Conservation (phyloP, 2,888 invertebrate genomes). For the Julus scandinavius region DNA sequence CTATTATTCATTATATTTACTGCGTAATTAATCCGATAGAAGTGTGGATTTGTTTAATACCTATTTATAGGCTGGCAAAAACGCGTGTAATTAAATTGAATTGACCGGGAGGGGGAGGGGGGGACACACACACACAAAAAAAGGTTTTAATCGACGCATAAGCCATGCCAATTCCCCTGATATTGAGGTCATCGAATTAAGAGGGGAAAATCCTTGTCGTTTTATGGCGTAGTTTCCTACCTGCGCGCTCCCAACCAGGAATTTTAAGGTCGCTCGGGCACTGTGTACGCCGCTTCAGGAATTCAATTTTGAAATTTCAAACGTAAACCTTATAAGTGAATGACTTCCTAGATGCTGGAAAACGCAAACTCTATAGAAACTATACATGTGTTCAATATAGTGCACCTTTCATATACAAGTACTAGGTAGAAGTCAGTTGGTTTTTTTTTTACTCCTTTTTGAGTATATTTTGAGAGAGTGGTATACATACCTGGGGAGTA, state of each 20-base stretch:
- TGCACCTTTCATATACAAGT: too few relatives aligned
- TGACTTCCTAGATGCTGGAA: constrained; percentile 6
- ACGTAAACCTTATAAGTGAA: not conserved
- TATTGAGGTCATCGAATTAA: constrained; percentile 2
- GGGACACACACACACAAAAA: not conserved
- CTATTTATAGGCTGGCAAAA: not conserved
- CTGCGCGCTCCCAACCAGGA: not conserved
- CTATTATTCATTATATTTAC: not conserved
- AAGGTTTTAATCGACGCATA: constrained; percentile 11
- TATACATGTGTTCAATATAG: too few relatives aligned
- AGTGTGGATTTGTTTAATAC: not conserved
- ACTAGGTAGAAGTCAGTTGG: too few relatives aligned
- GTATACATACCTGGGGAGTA: too few relatives aligned
- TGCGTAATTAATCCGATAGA: not conserved
- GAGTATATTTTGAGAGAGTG: too few relatives aligned
- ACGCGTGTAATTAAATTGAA: not conserved
- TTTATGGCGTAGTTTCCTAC: not conserved
- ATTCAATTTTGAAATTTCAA: not conserved
- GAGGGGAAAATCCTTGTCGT: not conserved
- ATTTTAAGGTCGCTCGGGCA: constrained; percentile 10
- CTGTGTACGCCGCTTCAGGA: not conserved
- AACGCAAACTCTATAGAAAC: too few relatives aligned
- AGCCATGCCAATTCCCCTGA: not conserved
- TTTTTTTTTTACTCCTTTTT: too few relatives aligned
- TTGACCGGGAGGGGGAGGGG: not conserved